Conservation (phyloP, 2,113 vertebrate genomes). For the Corythoichthys intestinalis region DNA sequence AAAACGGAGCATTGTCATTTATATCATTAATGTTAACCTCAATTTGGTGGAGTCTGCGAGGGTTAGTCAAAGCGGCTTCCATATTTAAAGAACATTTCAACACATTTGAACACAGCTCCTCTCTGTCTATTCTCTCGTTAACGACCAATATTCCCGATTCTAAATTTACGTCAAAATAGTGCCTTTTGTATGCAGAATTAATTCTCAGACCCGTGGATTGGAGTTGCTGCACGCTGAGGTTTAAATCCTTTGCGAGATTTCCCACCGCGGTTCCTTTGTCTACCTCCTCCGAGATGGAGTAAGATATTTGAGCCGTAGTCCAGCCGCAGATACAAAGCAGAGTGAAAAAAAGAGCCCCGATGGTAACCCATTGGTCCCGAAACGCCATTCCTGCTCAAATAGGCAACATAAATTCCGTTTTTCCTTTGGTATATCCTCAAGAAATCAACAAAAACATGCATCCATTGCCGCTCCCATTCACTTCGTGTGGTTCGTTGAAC, state of each 20-base stretch:
- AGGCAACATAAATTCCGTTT: neutral
- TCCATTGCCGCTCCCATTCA: neutral
- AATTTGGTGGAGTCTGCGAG: constrained; percentile 60
- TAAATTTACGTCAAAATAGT: constrained; percentile 63
- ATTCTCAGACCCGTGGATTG: constrained; percentile 56
- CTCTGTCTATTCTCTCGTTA: constrained; percentile 66
- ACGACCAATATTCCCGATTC: constrained; percentile 64
- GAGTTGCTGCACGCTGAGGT: constrained; percentile 58
- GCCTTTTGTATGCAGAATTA: constrained; percentile 42
- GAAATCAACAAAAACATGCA: neutral
- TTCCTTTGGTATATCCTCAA: neutral
- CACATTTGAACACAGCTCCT: constrained; percentile 62
- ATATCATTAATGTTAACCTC: constrained; percentile 67
- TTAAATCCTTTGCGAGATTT: constrained; percentile 71
- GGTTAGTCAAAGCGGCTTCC: constrained; percentile 60
- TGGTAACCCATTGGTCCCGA: constrained; percentile 22
- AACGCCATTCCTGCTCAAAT: constrained; percentile 37
- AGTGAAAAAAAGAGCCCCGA: constrained; percentile 21
- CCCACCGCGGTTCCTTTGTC: constrained; percentile 68
- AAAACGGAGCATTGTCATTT: constrained; percentile 70
- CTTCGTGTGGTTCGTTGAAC: constrained; percentile 3
- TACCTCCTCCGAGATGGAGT: constrained; percentile 69
- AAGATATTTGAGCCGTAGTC: constrained; percentile 61
- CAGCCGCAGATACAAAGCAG: constrained; percentile 58
- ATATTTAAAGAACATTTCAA: constrained; percentile 64